A percentile compares a stretch with the other conserved stretches of the same genome.
These are phyloP conservation scores for Caenorhabditis macrosperma DNA, from an alignment of 2,888 invertebrate species.

Conservation along the genomic window DNA sequence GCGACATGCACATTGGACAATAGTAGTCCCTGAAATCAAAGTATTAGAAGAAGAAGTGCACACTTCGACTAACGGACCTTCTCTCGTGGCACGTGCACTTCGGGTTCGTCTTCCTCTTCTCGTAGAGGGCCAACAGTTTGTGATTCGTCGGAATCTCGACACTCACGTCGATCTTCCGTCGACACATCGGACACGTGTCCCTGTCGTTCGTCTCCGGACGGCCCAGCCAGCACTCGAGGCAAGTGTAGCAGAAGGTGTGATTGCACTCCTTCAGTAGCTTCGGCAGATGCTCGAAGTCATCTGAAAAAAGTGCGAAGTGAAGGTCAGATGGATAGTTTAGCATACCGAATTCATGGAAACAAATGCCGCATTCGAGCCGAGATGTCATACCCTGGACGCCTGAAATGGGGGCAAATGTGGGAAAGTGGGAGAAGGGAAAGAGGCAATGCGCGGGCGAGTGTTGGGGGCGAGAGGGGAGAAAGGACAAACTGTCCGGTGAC, in stretches of 20 bases:
- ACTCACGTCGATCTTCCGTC: not conserved
- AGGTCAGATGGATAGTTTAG: not conserved
- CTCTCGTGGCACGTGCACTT: conserved; percentile 23
- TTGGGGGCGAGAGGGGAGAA: not conserved
- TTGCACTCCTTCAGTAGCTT: conserved; percentile 14
- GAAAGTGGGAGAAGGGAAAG: not conserved
- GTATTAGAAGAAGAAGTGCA: not conserved
- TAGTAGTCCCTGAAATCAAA: conserved; percentile 26
- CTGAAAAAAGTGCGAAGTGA: not conserved
- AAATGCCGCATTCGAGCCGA: conserved; percentile 33
- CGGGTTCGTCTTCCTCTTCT: conserved; percentile 26
- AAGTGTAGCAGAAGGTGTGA: conserved; percentile 32
- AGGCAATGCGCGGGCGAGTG: not conserved
- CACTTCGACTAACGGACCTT: no score
- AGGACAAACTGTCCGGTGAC: not conserved
- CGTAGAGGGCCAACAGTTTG: conserved; percentile 8
- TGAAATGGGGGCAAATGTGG: not conserved
- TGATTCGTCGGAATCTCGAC: conserved; percentile 21
- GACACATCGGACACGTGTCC: conserved; percentile 36
- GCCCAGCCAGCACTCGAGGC: conserved; percentile 15
- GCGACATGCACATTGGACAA: conserved; percentile 27
- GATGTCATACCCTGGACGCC: not conserved
- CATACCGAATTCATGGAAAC: conserved; percentile 22
- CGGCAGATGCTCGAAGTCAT: conserved; percentile 24
- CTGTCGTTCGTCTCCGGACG: not conserved